Evolutionary conservation across 1,140 invertebrate species (phyloP), one percentile per base, ranked within the genome.

Genomic region (Catajapyx aquilonaris): DNA sequence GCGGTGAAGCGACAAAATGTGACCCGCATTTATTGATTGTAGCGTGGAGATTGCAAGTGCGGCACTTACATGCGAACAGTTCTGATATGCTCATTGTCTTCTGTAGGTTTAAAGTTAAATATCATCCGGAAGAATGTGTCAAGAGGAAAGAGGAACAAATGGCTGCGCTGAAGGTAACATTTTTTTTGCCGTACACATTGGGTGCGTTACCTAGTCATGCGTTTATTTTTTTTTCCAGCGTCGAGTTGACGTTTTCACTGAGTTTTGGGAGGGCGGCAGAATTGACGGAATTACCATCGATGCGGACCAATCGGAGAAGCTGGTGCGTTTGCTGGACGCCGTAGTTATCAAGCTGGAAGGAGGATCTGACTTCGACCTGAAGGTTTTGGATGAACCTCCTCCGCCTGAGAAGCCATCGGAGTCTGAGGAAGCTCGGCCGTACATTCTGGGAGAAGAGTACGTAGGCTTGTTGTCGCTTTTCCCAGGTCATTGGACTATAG

Each of bases 341-440:
- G 88, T 90, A 25, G 93, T 98, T 2, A 93, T 98, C 41, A 84
- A 88, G 54, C 61, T 98, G 11, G 94, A 99, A 65, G 93, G 88
- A 31, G 94, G 94, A 3, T 80, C 74, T n/a, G 91, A 97, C 43
- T 74, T 86, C 48, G 93, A 97, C 60, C 59, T 96, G 2, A 80
- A 76, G 46, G 64, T 78, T n/a, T n/a, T n/a, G n/a, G n/a, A n/a
- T 28, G 34, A 18, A 23, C 18, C 19, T 20, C 18, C 35, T 23
- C 32, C 32, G 16, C 13, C 20, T 11, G 41, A 44, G 43, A 46
- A 51, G 21, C 17, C 11, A 46, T 42, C n/a, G n/a, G n/a, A n/a
- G n/a, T n/a, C n/a, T n/a, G n/a, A n/a, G n/a, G n/a, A n/a, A n/a
- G n/a, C n/a, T n/a, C n/a, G n/a, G n/a, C n/a, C n/a, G n/a, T n/a